phyloP scores from a whole-genome alignment of 2,888 invertebrate genomes.

The Fissipunctia ypsillon region DNA sequence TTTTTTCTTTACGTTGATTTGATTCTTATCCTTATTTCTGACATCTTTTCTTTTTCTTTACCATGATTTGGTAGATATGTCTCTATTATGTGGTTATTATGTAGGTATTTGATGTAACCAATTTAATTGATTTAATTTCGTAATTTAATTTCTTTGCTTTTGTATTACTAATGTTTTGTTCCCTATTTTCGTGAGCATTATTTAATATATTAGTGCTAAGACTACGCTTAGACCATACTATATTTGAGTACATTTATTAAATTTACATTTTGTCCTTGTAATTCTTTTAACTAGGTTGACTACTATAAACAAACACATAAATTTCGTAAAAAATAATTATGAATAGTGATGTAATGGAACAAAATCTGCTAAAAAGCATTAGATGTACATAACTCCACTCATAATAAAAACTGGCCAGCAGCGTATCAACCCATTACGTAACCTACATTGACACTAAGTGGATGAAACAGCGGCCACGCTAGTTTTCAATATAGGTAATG shows the following conservation, averaged over 20 bases:
- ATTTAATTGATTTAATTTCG: constrained; percentile 33
- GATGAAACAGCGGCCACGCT: constrained; percentile 62
- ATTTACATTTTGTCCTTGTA: too few species aligned
- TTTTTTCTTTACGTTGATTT: constrained; percentile 50
- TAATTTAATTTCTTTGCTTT: constrained; percentile 12
- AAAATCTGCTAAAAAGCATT: not conserved
- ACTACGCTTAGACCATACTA: not conserved
- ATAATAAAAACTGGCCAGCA: constrained; percentile 23
- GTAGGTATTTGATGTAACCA: constrained; percentile 18
- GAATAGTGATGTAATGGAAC: not conserved
- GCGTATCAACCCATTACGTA: constrained; percentile 40
- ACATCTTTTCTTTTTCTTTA: constrained; percentile 35
- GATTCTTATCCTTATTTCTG: constrained; percentile 39
- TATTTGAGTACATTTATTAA: not conserved
- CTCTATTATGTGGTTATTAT: constrained; percentile 28
- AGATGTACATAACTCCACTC: not conserved
- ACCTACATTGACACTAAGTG: constrained; percentile 65
- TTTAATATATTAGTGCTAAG: not conserved
- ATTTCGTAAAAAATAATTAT: not conserved
- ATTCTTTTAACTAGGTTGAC: not conserved
- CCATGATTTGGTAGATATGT: constrained; percentile 8
- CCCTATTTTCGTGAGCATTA: not conserved
- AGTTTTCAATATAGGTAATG: constrained; percentile 69
- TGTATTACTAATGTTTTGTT: constrained; percentile 1
- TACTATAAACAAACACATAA: not conserved